phyloP scores from a whole-genome alignment of 1,140 invertebrate species.

The Patella vulgata region DNA sequence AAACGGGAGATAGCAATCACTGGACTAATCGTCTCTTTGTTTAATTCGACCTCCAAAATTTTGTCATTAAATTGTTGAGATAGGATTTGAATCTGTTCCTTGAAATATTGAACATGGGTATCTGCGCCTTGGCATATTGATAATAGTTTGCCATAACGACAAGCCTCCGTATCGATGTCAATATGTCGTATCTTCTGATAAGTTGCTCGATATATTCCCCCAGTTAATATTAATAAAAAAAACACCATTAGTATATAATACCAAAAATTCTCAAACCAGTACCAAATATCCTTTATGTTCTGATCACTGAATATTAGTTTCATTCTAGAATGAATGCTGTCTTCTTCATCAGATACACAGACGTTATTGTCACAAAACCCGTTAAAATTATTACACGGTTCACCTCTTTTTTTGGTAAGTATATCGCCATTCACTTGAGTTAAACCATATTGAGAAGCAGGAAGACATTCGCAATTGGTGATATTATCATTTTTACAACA shows the following conservation, averaged over 20 bases:
- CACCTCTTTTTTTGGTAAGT: constrained; percentile 16
- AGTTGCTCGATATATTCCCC: constrained; percentile 7
- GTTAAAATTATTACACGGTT: constrained; percentile 27
- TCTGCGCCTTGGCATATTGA: constrained; percentile 18
- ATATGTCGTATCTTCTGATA: constrained; percentile 1
- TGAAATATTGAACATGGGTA: constrained; percentile 14
- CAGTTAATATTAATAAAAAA: constrained; percentile 1
- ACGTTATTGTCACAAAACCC: constrained; percentile 40
- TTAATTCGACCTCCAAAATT: constrained; percentile 4
- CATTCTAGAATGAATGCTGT: neutral
- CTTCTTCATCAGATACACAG: constrained; percentile 1
- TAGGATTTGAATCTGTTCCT: constrained; percentile 6
- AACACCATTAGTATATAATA: constrained; percentile 39
- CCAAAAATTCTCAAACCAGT: constrained; percentile 45
- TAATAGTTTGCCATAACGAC: constrained; percentile 24
- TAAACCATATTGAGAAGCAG: constrained; percentile 9
- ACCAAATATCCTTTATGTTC: constrained; percentile 14
- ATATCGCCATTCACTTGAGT: neutral
- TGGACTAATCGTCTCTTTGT: constrained; percentile 8
- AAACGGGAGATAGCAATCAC: constrained; percentile 26
- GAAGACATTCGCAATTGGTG: constrained; percentile 14
- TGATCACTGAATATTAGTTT: constrained; percentile 28
- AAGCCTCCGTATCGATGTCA: constrained; percentile 20
- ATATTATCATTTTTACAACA: constrained; percentile 25
- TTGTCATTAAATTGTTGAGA: constrained; percentile 11